Base-by-base conservation (phyloP, 1,140 invertebrate species). In the Periplaneta americana region DNA sequence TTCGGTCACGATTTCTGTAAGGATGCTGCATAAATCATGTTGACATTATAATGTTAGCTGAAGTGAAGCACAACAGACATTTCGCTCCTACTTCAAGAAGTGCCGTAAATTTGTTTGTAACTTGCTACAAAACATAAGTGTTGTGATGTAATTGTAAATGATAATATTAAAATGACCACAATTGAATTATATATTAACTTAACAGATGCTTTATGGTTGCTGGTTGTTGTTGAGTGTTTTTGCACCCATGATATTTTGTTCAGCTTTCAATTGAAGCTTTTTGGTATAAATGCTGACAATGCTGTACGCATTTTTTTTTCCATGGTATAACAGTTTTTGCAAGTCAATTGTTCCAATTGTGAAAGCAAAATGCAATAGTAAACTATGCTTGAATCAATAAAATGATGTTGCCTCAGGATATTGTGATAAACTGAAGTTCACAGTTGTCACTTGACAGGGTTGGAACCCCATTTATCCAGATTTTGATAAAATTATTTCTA, bases 371-470 rank as follows among this genome's bases (percentile, higher is more conserved):
- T 66, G 22, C 48, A 66, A 28, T 66, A 28, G n/a, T 66, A 28
- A 66, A 66, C 22, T 66, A 11, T 66, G 48, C n/a, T 66, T n/a
- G n/a, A n/a, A 28, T n/a, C 22, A 4, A 28, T n/a, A 66, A 66
- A 66, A 66, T 66, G 2, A 66, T 66, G 48, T 66, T 66, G 22
- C 22, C 48, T 66, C 48, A 57, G 48, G 48, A n/a, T n/a, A n/a
- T 57, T 28, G 28, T 66, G 15, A 87, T 99, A 94, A 3, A 28
- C n/a, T 66, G 22, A 66, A 28, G 28, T 8, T 5, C n/a, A 28
- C n/a, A n/a, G n/a, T n/a, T n/a, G n/a, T n/a, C n/a, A n/a, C n/a
- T n/a, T n/a, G n/a, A n/a, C n/a, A n/a, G n/a, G n/a, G n/a, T n/a
- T n/a, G n/a, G n/a, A n/a, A n/a, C n/a, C n/a, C n/a, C n/a, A n/a